Evolutionary conservation across 2,888 invertebrate species (phyloP), one percentile per base, ranked within the genome.

Genomic region (Clivina fossor): DNA sequence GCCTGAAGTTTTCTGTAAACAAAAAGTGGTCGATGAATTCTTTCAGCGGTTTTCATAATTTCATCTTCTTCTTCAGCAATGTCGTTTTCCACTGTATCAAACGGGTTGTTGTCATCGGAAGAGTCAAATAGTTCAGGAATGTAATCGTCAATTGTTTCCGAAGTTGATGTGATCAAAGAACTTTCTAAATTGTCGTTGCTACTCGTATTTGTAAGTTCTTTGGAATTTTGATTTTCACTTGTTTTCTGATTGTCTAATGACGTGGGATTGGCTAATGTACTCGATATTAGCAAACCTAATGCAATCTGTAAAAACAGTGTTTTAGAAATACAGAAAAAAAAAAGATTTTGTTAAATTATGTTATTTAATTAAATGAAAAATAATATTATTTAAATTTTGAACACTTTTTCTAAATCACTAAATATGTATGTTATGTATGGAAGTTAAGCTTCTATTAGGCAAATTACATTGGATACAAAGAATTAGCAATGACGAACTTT

Each of bases 21-120:
- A 49, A 61, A 60, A 5, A 61, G 18, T n/a, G 62, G 63, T 16
- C 57, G n/a, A n/a, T 40, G 19, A 61, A 60, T 11, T 61, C 60
- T 4, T 35, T 58, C 60, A 16, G 61, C 59, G 4, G 48, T 53
- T 37, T 58, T 33, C 40, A 62, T 54, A 9, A 41, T 40, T 26
- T 60, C 60, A 4, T 24, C 38, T 24, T 24, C 16, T 50, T 38
- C 49, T n/a, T 22, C 19, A 8, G 15, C 33, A n/a, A 46, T 30
- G 13, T 57, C 55, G 4, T 55, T 19, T 40, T 40, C 41, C 2
- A 4, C 30, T 1, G 15, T 11, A 16, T 32, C 32, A n/a, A 18
- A 18, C 9, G 26, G 9, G 4, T 24, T 4, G 4, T 38, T 38
- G 15, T 4, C 15, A n/a, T 7, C 8, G 3, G 3, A 38, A 8